Conservation (phyloP, 2,888 invertebrate genomes). For the Busseola fusca region DNA sequence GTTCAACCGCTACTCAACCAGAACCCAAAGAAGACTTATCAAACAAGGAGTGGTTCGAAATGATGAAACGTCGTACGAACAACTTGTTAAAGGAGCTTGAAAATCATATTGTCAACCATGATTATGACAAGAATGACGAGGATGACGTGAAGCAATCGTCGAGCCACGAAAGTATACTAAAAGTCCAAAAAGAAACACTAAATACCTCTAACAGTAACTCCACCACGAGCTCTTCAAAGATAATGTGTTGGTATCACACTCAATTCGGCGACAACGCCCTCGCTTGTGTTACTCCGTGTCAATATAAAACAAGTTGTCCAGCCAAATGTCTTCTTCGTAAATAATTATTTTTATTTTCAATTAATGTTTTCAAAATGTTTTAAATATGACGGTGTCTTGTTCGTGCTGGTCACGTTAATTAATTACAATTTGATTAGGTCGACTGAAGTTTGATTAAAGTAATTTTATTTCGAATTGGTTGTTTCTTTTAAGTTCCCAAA, state of each 20-base stretch:
- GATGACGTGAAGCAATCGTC: background rate
- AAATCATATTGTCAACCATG: constrained; percentile 17
- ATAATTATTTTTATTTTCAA: background rate
- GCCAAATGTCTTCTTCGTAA: background rate
- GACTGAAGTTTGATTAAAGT: constrained; percentile 7
- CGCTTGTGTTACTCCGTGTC: constrained; percentile 23
- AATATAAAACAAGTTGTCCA: constrained; percentile 1
- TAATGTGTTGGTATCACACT: constrained; percentile 35
- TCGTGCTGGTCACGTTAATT: background rate
- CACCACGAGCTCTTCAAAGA: background rate
- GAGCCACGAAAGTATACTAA: background rate
- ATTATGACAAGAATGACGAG: background rate
- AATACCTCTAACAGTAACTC: background rate
- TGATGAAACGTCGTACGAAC: constrained; percentile 26
- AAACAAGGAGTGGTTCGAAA: constrained; percentile 18
- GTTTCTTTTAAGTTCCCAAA: background rate
- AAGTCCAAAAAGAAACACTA: background rate
- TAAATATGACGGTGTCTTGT: background rate
- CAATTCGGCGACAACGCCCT: constrained; percentile 14
- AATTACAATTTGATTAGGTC: background rate
- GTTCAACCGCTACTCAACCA: background rate
- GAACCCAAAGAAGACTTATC: background rate
- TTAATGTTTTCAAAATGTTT: background rate
- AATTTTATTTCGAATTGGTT: background rate
- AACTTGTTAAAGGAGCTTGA: constrained; percentile 30